Conservation (phyloP, 2,113 vertebrate genomes). For the Azemiops feae region DNA sequence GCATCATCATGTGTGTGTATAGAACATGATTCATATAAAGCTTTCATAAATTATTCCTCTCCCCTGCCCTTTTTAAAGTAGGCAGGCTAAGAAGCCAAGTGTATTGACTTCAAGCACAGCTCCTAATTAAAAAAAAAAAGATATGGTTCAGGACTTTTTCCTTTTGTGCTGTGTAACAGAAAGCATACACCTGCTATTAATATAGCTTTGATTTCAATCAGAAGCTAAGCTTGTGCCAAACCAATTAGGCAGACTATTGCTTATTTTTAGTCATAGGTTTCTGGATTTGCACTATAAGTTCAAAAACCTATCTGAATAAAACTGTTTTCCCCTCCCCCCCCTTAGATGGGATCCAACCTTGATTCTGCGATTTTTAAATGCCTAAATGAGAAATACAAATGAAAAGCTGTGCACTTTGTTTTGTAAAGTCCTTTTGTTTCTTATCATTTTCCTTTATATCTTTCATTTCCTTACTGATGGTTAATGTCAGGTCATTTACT, state of each 20-base stretch:
- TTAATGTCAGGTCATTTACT: constrained; percentile 50
- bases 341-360: constrained; percentile 46
- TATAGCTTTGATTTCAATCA: constrained; percentile 60
- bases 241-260: constrained; percentile 57
- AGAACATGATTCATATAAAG: constrained; percentile 39
- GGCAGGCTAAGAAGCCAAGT: constrained; percentile 42
- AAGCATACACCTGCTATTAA: constrained; percentile 43
- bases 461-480: constrained; percentile 57
- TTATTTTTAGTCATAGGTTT: constrained; percentile 43
- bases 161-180: constrained; percentile 19
- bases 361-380: constrained; percentile 52
- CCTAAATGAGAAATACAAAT: constrained; percentile 56
- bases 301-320: constrained; percentile 30
- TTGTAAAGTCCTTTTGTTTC: constrained; percentile 61
- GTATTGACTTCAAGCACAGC: constrained; percentile 37
- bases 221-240: constrained; percentile 44
- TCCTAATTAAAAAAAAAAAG: constrained; percentile 55
- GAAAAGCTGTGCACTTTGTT: constrained; percentile 57
- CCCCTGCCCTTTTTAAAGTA: not conserved
- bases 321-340: constrained; percentile 32
- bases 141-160: constrained; percentile 41
- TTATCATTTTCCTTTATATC: constrained; percentile 49
- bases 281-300: constrained; percentile 50
- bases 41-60: constrained; percentile 42
- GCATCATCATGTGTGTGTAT: not conserved